phyloP scores from a whole-genome alignment of 2,797 vertebrate species.

The Epinephelus awoara region DNA sequence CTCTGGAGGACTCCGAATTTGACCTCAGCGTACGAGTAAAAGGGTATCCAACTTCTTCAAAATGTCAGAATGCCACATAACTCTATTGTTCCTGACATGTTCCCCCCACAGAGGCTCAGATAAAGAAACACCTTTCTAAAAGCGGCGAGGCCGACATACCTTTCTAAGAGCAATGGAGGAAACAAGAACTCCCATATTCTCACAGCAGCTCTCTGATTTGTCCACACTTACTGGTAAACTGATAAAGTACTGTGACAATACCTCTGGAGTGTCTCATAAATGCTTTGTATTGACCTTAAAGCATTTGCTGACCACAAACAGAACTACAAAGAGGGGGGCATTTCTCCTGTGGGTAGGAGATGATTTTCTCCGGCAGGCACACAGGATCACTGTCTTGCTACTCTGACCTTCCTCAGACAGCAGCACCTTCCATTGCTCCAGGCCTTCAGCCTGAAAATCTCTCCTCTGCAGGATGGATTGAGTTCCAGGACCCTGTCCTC shows the following conservation, averaged over 20 bases:
- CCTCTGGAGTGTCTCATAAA: constrained; percentile 72
- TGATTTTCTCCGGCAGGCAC: constrained; percentile 77
- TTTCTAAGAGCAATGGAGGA: constrained; percentile 54
- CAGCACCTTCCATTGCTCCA: constrained; percentile 75
- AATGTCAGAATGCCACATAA: constrained; percentile 73
- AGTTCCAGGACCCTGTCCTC: constrained; percentile 77
- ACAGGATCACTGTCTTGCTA: constrained; percentile 75
- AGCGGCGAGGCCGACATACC: constrained; percentile 42
- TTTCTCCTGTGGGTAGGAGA: constrained; percentile 69
- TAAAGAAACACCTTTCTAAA: constrained; percentile 64
- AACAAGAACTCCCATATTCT: constrained; percentile 66
- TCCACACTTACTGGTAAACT: constrained; percentile 68
- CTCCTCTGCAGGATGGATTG: constrained; percentile 78
- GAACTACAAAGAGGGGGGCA: constrained; percentile 43
- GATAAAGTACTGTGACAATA: constrained; percentile 68
- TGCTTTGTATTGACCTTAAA: constrained; percentile 76
- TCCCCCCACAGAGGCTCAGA: constrained; percentile 49
- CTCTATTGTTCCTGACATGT: constrained; percentile 67
- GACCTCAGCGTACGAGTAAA: constrained; percentile 62
- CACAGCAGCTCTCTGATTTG: constrained; percentile 69
- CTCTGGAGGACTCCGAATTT: constrained; percentile 60
- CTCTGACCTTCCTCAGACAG: constrained; percentile 77
- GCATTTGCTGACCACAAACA: constrained; percentile 76
- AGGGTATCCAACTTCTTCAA: constrained; percentile 65
- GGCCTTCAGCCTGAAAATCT: constrained; percentile 79